Conservation (phyloP, 2,113 vertebrate species). For the Equus quagga region DNA sequence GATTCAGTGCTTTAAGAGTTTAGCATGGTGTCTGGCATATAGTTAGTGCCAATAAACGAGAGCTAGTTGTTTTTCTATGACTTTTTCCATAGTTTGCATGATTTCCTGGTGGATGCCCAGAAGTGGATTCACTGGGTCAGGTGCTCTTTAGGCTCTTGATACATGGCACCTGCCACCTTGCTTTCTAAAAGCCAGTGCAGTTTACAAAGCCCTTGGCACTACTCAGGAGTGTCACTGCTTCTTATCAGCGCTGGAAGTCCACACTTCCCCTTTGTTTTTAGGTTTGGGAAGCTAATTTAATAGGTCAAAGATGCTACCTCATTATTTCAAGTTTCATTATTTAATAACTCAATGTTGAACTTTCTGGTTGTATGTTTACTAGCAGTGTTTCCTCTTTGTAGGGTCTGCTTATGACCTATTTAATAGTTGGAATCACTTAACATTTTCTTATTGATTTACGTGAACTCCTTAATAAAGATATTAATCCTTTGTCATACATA, state of each 20-base stretch:
- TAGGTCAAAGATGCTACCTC: neutral
- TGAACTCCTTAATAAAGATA: neutral
- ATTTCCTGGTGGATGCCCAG: neutral
- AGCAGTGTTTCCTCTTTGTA: neutral
- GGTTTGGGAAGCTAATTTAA: neutral
- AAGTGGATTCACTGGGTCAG: neutral
- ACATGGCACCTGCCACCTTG: neutral
- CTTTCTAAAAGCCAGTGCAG: neutral
- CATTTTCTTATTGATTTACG: neutral
- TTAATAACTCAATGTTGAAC: neutral
- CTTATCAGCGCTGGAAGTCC: neutral
- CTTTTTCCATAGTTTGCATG: neutral
- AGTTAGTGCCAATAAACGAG: neutral
- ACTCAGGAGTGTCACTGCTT: neutral
- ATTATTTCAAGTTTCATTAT: neutral
- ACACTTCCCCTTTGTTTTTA: neutral
- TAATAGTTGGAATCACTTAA: neutral
- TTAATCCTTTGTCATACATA: slow-evolving; percentile 5
- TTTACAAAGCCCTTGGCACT: neutral
- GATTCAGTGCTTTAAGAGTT: neutral
- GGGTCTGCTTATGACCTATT: neutral
- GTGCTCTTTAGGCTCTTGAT: neutral
- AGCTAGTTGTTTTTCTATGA: neutral
- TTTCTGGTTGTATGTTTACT: neutral
- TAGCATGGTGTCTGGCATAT: neutral